phyloP scores from a whole-genome alignment of 2,113 vertebrate species.

The Megaceryle maxima region DNA sequence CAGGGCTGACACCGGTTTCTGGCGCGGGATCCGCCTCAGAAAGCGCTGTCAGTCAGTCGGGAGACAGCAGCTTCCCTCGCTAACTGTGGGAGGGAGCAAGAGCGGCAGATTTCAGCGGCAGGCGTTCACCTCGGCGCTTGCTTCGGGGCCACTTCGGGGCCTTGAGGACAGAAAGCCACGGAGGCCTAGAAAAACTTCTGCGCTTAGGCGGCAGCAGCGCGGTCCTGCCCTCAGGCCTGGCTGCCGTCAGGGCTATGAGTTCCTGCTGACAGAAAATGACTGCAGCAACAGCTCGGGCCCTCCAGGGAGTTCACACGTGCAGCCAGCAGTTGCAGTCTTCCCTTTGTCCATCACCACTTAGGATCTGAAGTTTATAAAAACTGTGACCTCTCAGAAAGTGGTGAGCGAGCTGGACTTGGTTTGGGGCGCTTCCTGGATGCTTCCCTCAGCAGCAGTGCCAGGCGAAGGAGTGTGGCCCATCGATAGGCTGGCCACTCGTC shows the following conservation, averaged over 20 bases:
- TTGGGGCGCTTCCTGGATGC: rapidly evolving
- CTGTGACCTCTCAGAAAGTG: too few relatives aligned
- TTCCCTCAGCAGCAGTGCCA: too few relatives aligned
- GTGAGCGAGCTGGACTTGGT: not conserved
- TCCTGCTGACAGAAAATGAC: not conserved
- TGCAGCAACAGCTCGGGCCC: not conserved
- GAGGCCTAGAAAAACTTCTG: rapidly evolving
- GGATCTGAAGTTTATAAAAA: not conserved
- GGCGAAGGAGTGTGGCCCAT: not conserved
- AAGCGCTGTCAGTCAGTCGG: too few relatives aligned
- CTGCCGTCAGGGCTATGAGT: not conserved
- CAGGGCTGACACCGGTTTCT: too few relatives aligned
- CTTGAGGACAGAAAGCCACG: not conserved
- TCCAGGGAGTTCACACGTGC: rapidly evolving
- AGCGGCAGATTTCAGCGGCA: rapidly evolving
- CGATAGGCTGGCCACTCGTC: not conserved
- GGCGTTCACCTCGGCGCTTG: not conserved
- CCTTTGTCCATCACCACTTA: not conserved
- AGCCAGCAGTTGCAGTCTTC: not conserved
- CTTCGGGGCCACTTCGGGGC: rapidly evolving
- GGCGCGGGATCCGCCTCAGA: not conserved
- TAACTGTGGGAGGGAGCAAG: rapidly evolving
- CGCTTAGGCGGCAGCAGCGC: not conserved
- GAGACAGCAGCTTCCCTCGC: not conserved
- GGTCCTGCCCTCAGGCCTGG: not conserved